phyloP scores from a whole-genome alignment of 2,797 vertebrate genomes.

The Parauchenoglanis punctatus region DNA sequence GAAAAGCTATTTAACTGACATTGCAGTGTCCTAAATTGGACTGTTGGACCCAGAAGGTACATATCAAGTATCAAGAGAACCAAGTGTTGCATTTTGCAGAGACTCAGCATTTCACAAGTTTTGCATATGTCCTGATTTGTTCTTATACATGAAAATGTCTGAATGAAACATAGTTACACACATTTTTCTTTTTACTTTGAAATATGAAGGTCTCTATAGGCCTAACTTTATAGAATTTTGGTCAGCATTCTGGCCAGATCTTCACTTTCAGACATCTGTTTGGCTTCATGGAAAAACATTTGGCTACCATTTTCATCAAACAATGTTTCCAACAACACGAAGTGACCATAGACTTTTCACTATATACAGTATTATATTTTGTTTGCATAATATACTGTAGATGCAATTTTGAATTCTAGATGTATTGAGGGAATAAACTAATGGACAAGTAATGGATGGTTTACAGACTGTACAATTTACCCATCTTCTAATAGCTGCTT shows the following conservation, averaged over 20 bases:
- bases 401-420: not conserved
- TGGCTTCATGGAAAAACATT: not conserved
- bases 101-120: constrained; percentile 7
- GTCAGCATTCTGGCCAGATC: not conserved
- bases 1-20: not conserved
- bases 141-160: constrained; percentile 7
- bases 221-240: not conserved
- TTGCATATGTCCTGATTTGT: constrained; percentile 1
- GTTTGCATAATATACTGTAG: not conserved
- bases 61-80: not conserved
- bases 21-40: not conserved
- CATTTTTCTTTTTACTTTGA: not conserved
- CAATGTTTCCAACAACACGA: not conserved
- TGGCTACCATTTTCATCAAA: not conserved
- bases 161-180: constrained; percentile 22
- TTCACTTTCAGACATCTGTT: not conserved
- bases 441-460: not conserved
- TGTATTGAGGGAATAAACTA: not conserved
- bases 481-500: not conserved
- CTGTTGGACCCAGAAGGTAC: not conserved
- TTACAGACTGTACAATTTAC: not conserved
- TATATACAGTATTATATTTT: not conserved
- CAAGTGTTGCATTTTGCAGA: constrained; percentile 8
- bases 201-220: not conserved
- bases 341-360: not conserved